A percentile compares a stretch with the other conserved stretches of the same genome.
phyloP scores from a whole-genome alignment of 1,140 invertebrate genomes.

The Cherax quadricarinatus region DNA sequence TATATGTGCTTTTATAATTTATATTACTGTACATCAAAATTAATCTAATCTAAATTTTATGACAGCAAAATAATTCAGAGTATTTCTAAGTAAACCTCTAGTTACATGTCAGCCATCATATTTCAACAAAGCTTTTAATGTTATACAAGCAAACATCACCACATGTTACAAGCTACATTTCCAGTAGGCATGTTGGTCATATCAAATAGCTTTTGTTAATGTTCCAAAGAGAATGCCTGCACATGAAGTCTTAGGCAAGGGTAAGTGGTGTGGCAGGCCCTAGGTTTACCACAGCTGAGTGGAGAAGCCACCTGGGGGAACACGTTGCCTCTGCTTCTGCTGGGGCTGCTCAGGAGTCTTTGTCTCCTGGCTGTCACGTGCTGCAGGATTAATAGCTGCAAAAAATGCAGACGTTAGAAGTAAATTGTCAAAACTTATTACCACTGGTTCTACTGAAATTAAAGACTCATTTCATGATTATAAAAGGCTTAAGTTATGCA shows the following conservation, averaged over 20 bases:
- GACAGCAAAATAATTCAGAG: background rate
- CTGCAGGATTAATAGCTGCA: background rate
- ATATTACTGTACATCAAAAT: background rate
- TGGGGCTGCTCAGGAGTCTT: constrained; percentile 34
- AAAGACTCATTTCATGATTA: too few relatives aligned
- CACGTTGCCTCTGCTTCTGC: constrained; percentile 45
- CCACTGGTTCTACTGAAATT: background rate
- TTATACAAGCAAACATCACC: background rate
- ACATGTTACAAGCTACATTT: background rate
- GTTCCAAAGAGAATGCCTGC: background rate
- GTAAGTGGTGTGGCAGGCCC: background rate
- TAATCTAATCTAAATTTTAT: background rate
- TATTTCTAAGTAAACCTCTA: background rate
- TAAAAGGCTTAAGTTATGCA: too few relatives aligned
- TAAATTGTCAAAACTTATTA: background rate
- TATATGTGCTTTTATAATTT: constrained; percentile 14
- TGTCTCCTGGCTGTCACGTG: constrained; percentile 1
- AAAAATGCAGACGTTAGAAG: background rate
- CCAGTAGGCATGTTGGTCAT: background rate
- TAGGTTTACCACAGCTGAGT: constrained; percentile 46
- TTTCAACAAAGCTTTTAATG: background rate
- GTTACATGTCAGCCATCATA: background rate
- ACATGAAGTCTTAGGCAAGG: background rate
- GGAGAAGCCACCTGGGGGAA: constrained; percentile 59
- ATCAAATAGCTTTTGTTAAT: background rate